Evolutionary conservation across 2,113 vertebrate genomes (phyloP), one percentile per base, ranked within the genome.

Genomic region (Pycnonotus jocosus): DNA sequence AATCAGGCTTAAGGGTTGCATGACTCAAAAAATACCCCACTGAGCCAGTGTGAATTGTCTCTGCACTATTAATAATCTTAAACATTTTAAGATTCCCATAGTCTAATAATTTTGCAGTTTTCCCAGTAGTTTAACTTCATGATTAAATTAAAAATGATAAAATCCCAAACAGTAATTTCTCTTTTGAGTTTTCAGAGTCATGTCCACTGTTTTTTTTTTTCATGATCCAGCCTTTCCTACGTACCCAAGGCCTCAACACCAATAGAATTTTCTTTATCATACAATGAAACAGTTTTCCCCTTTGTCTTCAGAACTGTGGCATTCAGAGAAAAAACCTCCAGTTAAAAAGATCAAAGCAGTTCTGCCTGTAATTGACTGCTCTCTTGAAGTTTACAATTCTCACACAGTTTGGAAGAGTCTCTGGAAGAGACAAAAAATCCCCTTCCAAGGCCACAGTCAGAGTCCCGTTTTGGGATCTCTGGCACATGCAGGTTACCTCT

Each of bases 361-460:
- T 93, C 58, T 90, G n/a, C 9, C 61, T 73, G 58, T 66, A 92
- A 92, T 22, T 92, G 71, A 86, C 76, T 71, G 35, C n/a, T 76
- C 42, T 25, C 71, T 77, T 45, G 10, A 88, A 82, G 58, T 88
- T 33, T 20, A 73, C 42, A 62, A 82, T 35, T 81, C 47, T 84
- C 40, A 77, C 19, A 60, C 6, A 19, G 15, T 72, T 85, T 45
- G 66, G 10, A 81, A 87, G 48, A 23, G 22, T 6, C 31, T 18
- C 51, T n/a, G 51, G 15, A 83, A 35, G 14, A 79, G 15, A 81
- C 2, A 82, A 17, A 80, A 90, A 83, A 86, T 15, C 22, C 27
- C 38, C 15, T 81, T 48, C 33, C 35, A 74, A 40, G 24, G 56
- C 44, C 1, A 2, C 18, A 57, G n/a, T 19, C 1, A 1, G 10